Conservation (phyloP, 1,140 invertebrate species). For the Hypsibius dujardini region DNA sequence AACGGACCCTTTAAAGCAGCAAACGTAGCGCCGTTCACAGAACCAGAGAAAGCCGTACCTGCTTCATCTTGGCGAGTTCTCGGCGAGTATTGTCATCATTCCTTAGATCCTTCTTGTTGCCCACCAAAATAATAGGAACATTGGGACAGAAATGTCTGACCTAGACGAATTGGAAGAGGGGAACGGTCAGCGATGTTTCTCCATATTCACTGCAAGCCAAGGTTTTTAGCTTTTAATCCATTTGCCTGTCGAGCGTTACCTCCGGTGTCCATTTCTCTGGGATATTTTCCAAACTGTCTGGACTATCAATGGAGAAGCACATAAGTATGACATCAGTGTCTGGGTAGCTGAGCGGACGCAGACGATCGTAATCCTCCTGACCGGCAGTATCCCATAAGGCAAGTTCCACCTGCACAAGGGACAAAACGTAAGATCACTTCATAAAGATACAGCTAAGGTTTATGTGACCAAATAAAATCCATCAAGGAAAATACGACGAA, state of each 20-base stretch:
- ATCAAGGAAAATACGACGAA: too few relatives aligned
- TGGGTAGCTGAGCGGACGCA: constrained; percentile 84
- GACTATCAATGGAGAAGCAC: constrained; percentile 94
- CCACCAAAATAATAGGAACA: constrained; percentile 90
- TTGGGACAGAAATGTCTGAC: constrained; percentile 95
- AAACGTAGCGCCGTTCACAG: too few relatives aligned
- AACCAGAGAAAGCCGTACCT: too few relatives aligned
- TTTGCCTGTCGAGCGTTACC: too few relatives aligned
- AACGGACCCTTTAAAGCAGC: too few relatives aligned
- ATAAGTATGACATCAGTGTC: constrained; percentile 94
- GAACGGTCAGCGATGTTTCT: too few relatives aligned
- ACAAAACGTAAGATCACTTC: constrained; percentile 10
- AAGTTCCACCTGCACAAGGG: constrained; percentile 50
- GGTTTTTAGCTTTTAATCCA: too few relatives aligned
- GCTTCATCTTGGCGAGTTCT: constrained; percentile 93
- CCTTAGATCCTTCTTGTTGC: constrained; percentile 77
- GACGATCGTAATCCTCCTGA: constrained; percentile 92
- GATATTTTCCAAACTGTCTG: constrained; percentile 89
- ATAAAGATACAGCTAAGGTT: too few relatives aligned
- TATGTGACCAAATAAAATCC: too few relatives aligned
- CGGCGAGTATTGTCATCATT: constrained; percentile 91
- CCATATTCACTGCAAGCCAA: too few relatives aligned
- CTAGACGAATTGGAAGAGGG: too few relatives aligned
- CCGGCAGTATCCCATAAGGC: constrained; percentile 97
- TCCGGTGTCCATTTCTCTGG: constrained; percentile 95